A percentile compares a stretch with the other conserved stretches of the same genome.
Conservation (phyloP, 2,797 vertebrate species). For the Kryptopterus vitreolus region DNA sequence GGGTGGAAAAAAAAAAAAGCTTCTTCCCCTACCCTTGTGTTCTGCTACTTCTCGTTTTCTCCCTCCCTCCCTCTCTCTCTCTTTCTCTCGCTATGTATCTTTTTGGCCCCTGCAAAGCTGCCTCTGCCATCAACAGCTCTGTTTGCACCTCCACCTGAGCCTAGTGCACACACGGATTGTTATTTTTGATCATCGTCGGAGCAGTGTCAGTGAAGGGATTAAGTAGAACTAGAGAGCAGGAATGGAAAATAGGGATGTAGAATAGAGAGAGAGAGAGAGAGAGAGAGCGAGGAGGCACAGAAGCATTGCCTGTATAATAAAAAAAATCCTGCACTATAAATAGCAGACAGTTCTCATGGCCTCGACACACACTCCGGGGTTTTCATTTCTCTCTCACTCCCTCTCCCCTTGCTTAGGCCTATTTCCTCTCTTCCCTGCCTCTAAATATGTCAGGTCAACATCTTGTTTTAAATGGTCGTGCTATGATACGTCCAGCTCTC, state of each 20-base stretch:
- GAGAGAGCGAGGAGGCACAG: slow-evolving; percentile 66
- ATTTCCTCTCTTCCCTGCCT: neutral
- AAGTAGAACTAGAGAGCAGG: slow-evolving; percentile 31
- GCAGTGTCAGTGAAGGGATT: slow-evolving; percentile 44
- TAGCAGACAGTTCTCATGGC: slow-evolving; percentile 69
- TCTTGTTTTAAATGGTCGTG: slow-evolving; percentile 9
- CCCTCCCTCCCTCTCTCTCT: neutral
- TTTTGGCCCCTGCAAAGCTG: slow-evolving; percentile 34
- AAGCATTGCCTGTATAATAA: slow-evolving; percentile 73
- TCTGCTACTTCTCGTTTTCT: neutral
- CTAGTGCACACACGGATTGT: slow-evolving; percentile 35
- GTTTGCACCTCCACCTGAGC: slow-evolving; percentile 49
- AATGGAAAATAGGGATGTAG: slow-evolving; percentile 12
- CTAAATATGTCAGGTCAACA: neutral
- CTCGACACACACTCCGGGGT: slow-evolving; percentile 63
- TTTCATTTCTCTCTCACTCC: neutral
- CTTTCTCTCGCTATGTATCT: neutral
- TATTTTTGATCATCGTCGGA: slow-evolving; percentile 61
- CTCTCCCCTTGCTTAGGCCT: slow-evolving; percentile 4
- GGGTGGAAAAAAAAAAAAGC: neutral
- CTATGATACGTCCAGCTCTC: slow-evolving; percentile 6
- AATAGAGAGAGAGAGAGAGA: slow-evolving; percentile 39
- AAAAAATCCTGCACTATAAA: slow-evolving; percentile 70
- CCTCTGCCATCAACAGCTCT: slow-evolving; percentile 33
- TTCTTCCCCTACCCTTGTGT: neutral